Evolutionary conservation across 2,888 invertebrate species (phyloP), one percentile per base, ranked within the genome.

Genomic region (Aelia acuminata): DNA sequence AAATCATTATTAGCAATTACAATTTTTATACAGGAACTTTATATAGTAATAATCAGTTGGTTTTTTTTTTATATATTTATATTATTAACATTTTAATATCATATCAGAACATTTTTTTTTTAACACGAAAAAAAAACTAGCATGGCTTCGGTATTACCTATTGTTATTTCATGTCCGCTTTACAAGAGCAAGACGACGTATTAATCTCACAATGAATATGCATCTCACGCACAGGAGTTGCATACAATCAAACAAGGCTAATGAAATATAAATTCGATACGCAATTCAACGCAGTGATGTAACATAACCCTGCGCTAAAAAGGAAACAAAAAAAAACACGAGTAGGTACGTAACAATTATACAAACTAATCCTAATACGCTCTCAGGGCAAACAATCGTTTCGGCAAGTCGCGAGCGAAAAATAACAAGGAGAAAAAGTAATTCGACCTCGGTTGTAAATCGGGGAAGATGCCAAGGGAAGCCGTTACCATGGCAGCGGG

Each of bases 401-500:
- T 70, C 35, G 80, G 80, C 80, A 47, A 80, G 43, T 22, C 80
- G 22, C n/a, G 8, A 3, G 15, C 10, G 11, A 31, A 39, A 80
- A 31, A 18, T n/a, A 35, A 43, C 10, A 43, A 43, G n/a, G n/a
- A n/a, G 3, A 75, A 20, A 75, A 75, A 43, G 43, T 80, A 80
- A 80, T 80, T 80, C 18, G 80, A 47, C 80, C 80, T 80, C 39
- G 80, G 80, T 47, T 43, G 43, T 47, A 47, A 47, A n/a, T 80
- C 80, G 43, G 80, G 18, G n/a, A 8, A 35, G 63, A 70, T 70
- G 63, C 63, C 63, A 70, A 70, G 31, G 39, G 80, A 80, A 80
- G 80, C 80, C n/a, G 80, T 80, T n/a, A n/a, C 80, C 80, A 80
- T 80, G 80, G 80, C 43, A 80, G 20, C 80, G n/a, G n/a, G 18